These are phyloP conservation scores for Lepidochrysops patricia DNA, from an alignment of 2,888 invertebrate species.

Conservation along the genomic window DNA sequence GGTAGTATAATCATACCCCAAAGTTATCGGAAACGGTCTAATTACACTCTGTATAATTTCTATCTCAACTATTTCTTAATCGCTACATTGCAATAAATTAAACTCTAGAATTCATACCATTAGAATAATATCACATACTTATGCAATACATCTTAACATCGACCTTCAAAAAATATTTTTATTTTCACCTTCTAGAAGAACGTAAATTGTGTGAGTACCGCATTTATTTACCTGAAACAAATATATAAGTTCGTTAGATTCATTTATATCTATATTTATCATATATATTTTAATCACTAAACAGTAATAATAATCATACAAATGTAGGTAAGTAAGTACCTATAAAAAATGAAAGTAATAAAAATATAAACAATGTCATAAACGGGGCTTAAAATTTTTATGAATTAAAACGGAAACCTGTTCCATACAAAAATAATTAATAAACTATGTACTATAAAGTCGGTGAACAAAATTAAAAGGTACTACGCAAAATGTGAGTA, in stretches of 20 bases:
- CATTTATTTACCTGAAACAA: not conserved
- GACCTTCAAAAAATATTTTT: not conserved
- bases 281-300: not conserved
- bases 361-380: conserved; percentile 7
- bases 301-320: not conserved
- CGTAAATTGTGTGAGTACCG: not conserved
- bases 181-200: not conserved
- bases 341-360: conserved; percentile 7
- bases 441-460: conserved; percentile 14
- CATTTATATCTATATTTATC: too few species aligned
- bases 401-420: conserved; percentile 7
- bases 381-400: conserved; percentile 8
- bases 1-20: too few species aligned
- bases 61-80: too few species aligned
- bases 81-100: too few species aligned
- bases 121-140: too few species aligned
- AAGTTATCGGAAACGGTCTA: too few species aligned
- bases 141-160: too few species aligned
- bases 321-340: not conserved
- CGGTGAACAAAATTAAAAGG: conserved; percentile 21
- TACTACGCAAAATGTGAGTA: conserved; percentile 27
- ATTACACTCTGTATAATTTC: too few species aligned
- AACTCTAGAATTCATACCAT: too few species aligned
- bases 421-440: not conserved
- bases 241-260: too few species aligned